A percentile compares a stretch with the other conserved stretches of the same genome.
Conservation (phyloP, 2,797 vertebrate species). For the Hephaestus fuliginosus region DNA sequence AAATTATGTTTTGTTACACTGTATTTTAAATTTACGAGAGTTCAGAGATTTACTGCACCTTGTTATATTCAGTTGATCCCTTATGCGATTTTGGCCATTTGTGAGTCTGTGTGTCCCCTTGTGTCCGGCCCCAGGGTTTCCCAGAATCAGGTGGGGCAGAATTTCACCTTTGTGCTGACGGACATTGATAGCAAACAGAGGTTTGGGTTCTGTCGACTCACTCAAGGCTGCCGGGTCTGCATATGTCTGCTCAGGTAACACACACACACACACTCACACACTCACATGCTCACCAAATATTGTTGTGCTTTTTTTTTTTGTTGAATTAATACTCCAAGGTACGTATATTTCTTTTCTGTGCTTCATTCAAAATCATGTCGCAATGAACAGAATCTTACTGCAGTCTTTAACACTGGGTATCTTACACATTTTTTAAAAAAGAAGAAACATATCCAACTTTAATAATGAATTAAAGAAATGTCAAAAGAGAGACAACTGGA, state of each 20-base stretch:
- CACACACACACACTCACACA: constrained; percentile 5
- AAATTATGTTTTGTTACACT: neutral
- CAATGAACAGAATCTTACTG: neutral
- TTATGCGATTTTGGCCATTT: neutral
- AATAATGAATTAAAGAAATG: constrained; percentile 24
- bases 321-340: neutral
- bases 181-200: constrained; percentile 97
- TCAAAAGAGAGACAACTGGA: constrained; percentile 11
- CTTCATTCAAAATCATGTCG: constrained; percentile 6
- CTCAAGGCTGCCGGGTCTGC: constrained; percentile 93
- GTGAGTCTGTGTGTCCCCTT: constrained; percentile 1
- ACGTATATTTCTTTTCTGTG: neutral
- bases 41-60: constrained; percentile 10
- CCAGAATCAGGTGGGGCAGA: constrained; percentile 95
- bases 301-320: neutral
- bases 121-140: constrained; percentile 86
- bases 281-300: neutral
- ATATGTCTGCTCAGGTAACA: constrained; percentile 95
- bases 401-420: neutral
- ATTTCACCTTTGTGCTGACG: constrained; percentile 98
- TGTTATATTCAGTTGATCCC: constrained; percentile 5
- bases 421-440: neutral
- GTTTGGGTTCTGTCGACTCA: constrained; percentile 97
- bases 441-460: neutral
- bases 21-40: neutral